phyloP scores from a whole-genome alignment of 2,113 vertebrate genomes.

The Ahaetulla prasina region DNA sequence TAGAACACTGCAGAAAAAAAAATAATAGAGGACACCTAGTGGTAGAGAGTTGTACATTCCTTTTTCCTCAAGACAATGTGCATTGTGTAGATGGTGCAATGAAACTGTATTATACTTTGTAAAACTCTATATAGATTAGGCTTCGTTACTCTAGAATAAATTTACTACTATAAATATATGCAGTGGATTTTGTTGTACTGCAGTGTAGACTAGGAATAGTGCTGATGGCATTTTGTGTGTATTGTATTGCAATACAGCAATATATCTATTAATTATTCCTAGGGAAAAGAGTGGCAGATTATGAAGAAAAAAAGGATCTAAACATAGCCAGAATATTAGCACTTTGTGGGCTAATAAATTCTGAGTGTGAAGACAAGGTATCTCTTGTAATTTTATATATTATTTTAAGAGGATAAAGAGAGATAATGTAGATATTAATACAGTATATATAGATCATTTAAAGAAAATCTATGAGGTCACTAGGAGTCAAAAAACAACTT shows the following conservation, averaged over 20 bases:
- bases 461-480: neutral
- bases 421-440: neutral
- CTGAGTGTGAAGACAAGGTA: neutral
- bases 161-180: neutral
- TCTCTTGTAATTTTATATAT: neutral
- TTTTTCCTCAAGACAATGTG: neutral
- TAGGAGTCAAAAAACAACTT: neutral
- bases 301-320: neutral
- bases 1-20: neutral
- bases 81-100: neutral
- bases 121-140: neutral
- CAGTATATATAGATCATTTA: neutral
- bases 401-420: neutral
- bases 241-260: rapidly evolving
- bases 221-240: rapidly evolving
- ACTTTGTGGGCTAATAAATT: rapidly evolving
- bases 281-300: neutral
- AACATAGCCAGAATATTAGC: neutral
- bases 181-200: neutral
- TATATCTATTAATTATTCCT: neutral
- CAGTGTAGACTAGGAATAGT: neutral
- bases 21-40: slow-evolving; percentile 55
- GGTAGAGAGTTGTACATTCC: slow-evolving; percentile 19
- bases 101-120: neutral
- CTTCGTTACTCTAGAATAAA: neutral